Conservation (phyloP, 92 coral and sea anemone species). For the Zoanthus sansibaricus region DNA sequence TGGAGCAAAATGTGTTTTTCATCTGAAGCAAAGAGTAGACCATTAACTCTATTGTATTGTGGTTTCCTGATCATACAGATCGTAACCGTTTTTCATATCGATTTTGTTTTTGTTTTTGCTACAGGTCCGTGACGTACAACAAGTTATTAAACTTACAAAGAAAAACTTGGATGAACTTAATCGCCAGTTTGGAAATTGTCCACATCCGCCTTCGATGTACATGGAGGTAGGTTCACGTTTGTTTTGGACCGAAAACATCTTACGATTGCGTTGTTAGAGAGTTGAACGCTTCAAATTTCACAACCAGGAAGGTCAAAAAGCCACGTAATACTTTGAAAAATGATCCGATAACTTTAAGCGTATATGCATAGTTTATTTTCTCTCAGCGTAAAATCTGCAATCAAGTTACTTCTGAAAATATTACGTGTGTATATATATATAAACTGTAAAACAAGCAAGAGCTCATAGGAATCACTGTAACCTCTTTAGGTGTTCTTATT, state of each 20-base stretch:
- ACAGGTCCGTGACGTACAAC: slow-evolving; percentile 92
- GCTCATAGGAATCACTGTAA: slow-evolving; percentile 31
- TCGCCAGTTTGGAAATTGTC: slow-evolving; percentile 86
- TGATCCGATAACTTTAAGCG: not conserved
- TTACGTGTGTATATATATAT: not conserved
- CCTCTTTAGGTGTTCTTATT: not conserved
- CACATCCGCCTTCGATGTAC: slow-evolving; percentile 97
- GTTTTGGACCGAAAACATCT: slow-evolving; percentile 36
- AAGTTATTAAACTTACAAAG: slow-evolving; percentile 92
- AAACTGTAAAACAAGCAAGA: not conserved
- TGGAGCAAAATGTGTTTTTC: too few species aligned
- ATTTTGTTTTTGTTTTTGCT: slow-evolving; percentile 53
- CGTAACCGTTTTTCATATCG: slow-evolving; percentile 41
- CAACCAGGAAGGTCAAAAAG: not conserved
- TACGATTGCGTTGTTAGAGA: not conserved
- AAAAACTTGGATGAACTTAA: slow-evolving; percentile 92
- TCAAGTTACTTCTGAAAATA: slow-evolving; percentile 10
- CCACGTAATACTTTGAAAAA: not conserved
- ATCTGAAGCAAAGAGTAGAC: too few species aligned
- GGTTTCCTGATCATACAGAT: too few species aligned
- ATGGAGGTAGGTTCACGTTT: slow-evolving; percentile 82
- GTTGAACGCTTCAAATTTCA: slow-evolving; percentile 7
- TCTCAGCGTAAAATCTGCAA: not conserved
- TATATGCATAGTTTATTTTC: not conserved
- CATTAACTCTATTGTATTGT: too few species aligned